Evolutionary conservation across 2,888 invertebrate genomes (phyloP).

Genomic region (Venustoraphidia nigricollis): DNA sequence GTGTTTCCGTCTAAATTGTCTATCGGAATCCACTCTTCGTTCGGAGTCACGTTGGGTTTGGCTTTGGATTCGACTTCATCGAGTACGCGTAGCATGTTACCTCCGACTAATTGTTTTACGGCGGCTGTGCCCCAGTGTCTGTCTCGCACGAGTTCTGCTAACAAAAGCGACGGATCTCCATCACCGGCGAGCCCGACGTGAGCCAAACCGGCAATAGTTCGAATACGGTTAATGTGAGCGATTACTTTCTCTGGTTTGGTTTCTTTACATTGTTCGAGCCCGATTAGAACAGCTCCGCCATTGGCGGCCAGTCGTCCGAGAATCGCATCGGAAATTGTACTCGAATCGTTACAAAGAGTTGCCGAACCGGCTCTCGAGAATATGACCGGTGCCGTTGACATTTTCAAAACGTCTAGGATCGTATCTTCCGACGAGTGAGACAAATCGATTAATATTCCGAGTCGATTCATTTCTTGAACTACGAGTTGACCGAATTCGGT

Average conservation of each 20-base stretch:
- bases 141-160: slow-evolving; percentile 42
- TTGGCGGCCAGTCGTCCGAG: slow-evolving; percentile 27
- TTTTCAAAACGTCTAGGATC: slow-evolving; percentile 41
- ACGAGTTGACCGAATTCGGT: slow-evolving; percentile 21
- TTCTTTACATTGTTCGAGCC: slow-evolving; percentile 35
- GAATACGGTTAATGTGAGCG: slow-evolving; percentile 49
- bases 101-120: slow-evolving; percentile 41
- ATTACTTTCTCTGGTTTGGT: slow-evolving; percentile 26
- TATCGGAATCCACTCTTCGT: slow-evolving; percentile 37
- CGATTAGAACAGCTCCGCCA: slow-evolving; percentile 46
- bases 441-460: slow-evolving; percentile 54
- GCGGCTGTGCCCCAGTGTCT: slow-evolving; percentile 42
- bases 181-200: slow-evolving; percentile 48
- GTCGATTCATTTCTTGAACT: slow-evolving; percentile 48
- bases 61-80: slow-evolving; percentile 31
- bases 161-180: slow-evolving; percentile 33
- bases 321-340: slow-evolving; percentile 43
- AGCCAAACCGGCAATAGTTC: slow-evolving; percentile 45
- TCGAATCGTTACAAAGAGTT: slow-evolving; percentile 40
- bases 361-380: slow-evolving; percentile 49
- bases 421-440: slow-evolving; percentile 46
- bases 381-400: slow-evolving; percentile 46
- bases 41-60: slow-evolving; percentile 23
- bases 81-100: slow-evolving; percentile 38
- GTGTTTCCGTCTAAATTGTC: slow-evolving; percentile 35